Percentiles rank a stretch among this genome's conserved stretches.
Evolutionary conservation across 2,113 vertebrate genomes (phyloP).

Genomic region (Heloderma charlesbogerti): DNA sequence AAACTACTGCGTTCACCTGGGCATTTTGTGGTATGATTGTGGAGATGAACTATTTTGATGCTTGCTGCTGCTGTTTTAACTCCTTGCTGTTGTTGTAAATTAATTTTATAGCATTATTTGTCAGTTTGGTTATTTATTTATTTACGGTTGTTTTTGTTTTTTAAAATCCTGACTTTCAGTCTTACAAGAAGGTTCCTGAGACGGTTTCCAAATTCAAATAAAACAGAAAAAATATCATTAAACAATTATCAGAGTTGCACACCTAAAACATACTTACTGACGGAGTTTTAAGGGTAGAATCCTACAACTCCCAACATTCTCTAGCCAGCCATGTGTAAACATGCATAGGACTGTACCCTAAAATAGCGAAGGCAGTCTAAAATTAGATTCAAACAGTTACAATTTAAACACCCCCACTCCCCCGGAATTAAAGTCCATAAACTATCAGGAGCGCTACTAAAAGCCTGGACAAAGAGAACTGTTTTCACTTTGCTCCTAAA

Average conservation of each 20-base stretch:
- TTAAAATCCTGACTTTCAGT: too few relatives aligned
- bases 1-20: too few relatives aligned
- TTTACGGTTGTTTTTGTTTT: background rate
- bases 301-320: too few relatives aligned
- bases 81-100: background rate
- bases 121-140: background rate
- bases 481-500: background rate
- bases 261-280: background rate
- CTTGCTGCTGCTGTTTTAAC: too few relatives aligned
- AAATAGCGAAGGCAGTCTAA: background rate
- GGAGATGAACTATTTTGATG: too few relatives aligned
- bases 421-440: background rate
- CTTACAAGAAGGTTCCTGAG: background rate
- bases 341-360: too few relatives aligned
- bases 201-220: background rate
- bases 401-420: background rate
- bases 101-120: background rate
- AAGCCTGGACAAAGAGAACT: background rate
- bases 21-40: too few relatives aligned
- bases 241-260: background rate
- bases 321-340: too few relatives aligned
- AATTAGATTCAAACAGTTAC: background rate
- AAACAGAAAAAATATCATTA: background rate
- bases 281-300: too few relatives aligned
- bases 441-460: background rate